These are phyloP conservation scores for Diadema setosum DNA, from an alignment of 35 echinoderm and acorn worm genomes.

Conservation along the genomic window DNA sequence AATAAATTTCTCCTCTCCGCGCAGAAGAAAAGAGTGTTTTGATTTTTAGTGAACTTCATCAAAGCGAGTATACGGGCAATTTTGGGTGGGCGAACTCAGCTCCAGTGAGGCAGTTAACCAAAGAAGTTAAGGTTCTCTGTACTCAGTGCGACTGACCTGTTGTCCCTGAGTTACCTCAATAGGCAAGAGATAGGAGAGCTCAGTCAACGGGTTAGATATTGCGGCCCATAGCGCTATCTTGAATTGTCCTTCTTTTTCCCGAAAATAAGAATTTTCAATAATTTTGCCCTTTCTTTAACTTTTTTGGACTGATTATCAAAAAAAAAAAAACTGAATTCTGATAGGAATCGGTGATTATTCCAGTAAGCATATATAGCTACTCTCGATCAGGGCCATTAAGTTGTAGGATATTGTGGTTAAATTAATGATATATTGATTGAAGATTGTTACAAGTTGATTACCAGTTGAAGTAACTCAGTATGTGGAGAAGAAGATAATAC, in stretches of 20 bases:
- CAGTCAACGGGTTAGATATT: no score
- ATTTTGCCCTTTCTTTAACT: not conserved
- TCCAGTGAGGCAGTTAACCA: not conserved
- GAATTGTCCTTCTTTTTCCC: no score
- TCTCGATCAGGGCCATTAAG: no score
- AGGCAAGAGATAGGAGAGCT: not conserved
- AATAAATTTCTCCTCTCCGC: not conserved
- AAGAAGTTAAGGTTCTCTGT: not conserved
- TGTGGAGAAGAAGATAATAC: no score
- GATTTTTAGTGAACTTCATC: not conserved
- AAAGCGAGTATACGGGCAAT: not conserved
- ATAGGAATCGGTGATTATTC: no score
- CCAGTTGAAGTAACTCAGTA: no score
- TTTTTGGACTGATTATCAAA: not conserved
- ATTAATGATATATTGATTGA: no score
- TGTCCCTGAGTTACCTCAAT: not conserved
- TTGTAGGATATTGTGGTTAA: no score
- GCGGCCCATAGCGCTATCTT: no score
- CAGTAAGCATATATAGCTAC: no score
- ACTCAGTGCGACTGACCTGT: not conserved
- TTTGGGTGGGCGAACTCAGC: not conserved
- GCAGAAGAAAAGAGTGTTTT: not conserved
- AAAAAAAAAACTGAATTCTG: not conserved
- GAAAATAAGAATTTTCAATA: not conserved
- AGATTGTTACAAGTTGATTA: no score